phyloP scores from a whole-genome alignment of 1,140 invertebrate genomes.

The Cyphomyrmex costatus region DNA sequence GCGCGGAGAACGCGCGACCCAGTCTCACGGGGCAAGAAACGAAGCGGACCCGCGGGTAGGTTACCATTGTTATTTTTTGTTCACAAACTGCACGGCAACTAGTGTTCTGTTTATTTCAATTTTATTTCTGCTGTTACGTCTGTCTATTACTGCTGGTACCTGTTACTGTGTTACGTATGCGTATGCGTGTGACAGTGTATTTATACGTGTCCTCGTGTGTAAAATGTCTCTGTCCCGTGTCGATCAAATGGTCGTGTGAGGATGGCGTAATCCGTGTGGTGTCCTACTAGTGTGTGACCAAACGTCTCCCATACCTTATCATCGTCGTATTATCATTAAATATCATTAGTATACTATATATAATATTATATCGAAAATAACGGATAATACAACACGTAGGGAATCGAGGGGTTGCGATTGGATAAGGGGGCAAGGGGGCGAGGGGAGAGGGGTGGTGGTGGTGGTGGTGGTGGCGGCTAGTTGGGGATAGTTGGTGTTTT shows the following conservation, averaged over 20 bases:
- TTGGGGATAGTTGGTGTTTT: slow-evolving; percentile 43
- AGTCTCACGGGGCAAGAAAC: slow-evolving; percentile 83
- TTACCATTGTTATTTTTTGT: slow-evolving; percentile 80
- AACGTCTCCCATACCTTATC: slow-evolving; percentile 87
- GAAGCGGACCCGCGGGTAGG: slow-evolving; percentile 87
- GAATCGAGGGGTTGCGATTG: slow-evolving; percentile 79
- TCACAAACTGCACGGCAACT: slow-evolving; percentile 85
- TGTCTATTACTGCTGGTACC: slow-evolving; percentile 76
- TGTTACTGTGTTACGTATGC: slow-evolving; percentile 69
- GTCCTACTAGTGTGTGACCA: slow-evolving; percentile 84
- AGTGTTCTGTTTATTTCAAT: slow-evolving; percentile 78
- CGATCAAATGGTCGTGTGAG: slow-evolving; percentile 78
- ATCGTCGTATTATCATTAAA: slow-evolving; percentile 87
- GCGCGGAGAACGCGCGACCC: slow-evolving; percentile 69
- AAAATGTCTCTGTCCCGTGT: slow-evolving; percentile 51
- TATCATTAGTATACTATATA: slow-evolving; percentile 86
- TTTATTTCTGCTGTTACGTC: slow-evolving; percentile 77
- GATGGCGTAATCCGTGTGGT: slow-evolving; percentile 81
- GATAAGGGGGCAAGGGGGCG: slow-evolving; percentile 56
- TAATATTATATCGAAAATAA: slow-evolving; percentile 87
- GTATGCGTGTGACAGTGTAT: slow-evolving; percentile 71
- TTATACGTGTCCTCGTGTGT: slow-evolving; percentile 60
- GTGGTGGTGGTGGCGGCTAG: too few species aligned
- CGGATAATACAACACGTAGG: slow-evolving; percentile 87
- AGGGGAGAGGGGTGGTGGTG: too few species aligned